Evolutionary conservation across 1,140 invertebrate species (phyloP), one percentile per base, ranked within the genome.

Genomic region (Himalopsyche phryganea): DNA sequence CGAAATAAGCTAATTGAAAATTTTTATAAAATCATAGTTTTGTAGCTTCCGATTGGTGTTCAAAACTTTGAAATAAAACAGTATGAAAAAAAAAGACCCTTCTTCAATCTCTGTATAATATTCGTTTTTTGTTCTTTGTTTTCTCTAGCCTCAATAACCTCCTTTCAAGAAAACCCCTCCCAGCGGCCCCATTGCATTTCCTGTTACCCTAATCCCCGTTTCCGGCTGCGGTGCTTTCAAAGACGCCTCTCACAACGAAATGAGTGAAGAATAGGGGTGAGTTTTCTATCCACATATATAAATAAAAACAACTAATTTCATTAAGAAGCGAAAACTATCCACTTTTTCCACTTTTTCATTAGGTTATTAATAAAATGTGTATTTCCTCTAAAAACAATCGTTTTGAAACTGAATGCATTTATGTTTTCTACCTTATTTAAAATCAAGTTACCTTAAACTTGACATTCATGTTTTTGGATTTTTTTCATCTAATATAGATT

Each of bases 171-270:
- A n/a, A 17, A n/a, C 17, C 18, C 32, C 46, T 57, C 54, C 45
- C 54, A 33, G 33, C 41, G 54, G 54, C 54, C 54, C 48, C 54
- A 45, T 49, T 57, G 54, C 54, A 57, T 57, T 57, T 57, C 54
- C 54, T 57, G 54, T 57, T 57, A 57, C 48, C 54, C 54, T 49
- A 57, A 57, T 57, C 47, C 46, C 54, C 54, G 15, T 49, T 57
- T 50, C 54, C 33, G 46, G 46, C 18, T 14, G 45, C 53, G 41
- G 35, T 48, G 54, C 44, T 48, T 57, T 57, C 40, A 38, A 46
- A 49, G 45, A 57, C 15, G 46, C 19, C 23, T 28, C 23, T 28
- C 23, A 28, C 15, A 1, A 19, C 15, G 20, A 14, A 48, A 48
- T 28, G 15, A 48, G 46, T 15, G 15, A 15, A 19, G 32, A 48